These are phyloP conservation scores for Xanthorhoe designata DNA, from an alignment of 2,888 invertebrate species.

Conservation along the genomic window DNA sequence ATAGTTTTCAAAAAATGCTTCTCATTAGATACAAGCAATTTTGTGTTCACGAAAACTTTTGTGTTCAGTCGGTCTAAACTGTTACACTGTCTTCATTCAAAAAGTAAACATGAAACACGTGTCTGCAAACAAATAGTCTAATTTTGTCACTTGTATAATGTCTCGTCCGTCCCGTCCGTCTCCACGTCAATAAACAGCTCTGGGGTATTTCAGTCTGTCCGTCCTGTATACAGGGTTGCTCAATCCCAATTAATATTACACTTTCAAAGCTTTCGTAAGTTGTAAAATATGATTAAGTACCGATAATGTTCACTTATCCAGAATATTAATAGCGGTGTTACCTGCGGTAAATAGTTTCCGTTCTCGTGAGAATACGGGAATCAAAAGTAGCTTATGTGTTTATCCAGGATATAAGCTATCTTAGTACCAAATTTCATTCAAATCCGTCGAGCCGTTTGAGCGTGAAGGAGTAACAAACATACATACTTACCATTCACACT, in stretches of 20 bases:
- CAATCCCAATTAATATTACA: background rate
- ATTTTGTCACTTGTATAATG: constrained; percentile 70
- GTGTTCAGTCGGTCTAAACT: background rate
- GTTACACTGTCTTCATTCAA: constrained; percentile 37
- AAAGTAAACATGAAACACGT: constrained; percentile 54
- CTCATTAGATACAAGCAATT: background rate
- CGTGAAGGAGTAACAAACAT: too few relatives aligned
- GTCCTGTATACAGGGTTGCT: constrained; percentile 54
- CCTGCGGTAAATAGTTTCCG: too few relatives aligned
- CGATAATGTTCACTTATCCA: too few relatives aligned
- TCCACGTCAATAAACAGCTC: constrained; percentile 75
- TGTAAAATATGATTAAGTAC: too few relatives aligned
- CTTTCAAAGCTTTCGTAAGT: too few relatives aligned
- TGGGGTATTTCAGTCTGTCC: constrained; percentile 73
- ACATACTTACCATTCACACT: too few relatives aligned
- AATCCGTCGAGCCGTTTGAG: too few relatives aligned
- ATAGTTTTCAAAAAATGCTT: background rate
- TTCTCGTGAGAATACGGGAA: too few relatives aligned
- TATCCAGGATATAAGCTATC: too few relatives aligned
- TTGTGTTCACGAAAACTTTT: background rate
- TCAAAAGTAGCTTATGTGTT: too few relatives aligned
- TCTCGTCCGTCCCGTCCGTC: constrained; percentile 62
- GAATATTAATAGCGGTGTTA: too few relatives aligned
- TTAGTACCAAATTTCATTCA: too few relatives aligned
- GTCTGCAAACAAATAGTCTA: constrained; percentile 62